Base-by-base conservation (phyloP, 2,113 vertebrate species). In the Callithrix jacchus region DNA sequence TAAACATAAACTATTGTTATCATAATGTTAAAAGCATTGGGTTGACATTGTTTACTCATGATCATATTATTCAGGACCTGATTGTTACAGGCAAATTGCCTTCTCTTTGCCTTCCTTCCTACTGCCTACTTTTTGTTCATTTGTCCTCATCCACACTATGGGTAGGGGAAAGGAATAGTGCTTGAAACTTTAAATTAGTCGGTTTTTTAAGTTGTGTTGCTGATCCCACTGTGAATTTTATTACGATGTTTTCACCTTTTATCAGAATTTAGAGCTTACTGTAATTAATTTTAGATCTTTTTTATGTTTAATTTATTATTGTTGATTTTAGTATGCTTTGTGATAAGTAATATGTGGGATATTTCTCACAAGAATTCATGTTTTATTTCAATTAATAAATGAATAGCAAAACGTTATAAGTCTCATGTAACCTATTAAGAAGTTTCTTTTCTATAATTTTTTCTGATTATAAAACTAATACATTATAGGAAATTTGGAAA, bases 231-330 rank as follows among this genome's bases (percentile, higher is more conserved):
- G 79, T 97, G 84, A 73, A 40, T 94, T 40, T 95, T 16, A 54
- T 87, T 84, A 71, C 16, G 54, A 27, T 66, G 13, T 82, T 91
- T 96, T 90, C 32, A 94, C 74, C 42, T 86, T 21, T 94, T 97
- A 35, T 2, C 23, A 87, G 88, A 91, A 93, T 85, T 86, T 88
- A 96, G 80, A 64, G 42, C 79, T 84, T 86, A 47, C 27, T 73
- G 0, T 54, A 76, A 56, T 58, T 86, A 66, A 85, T 86, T 93
- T 97, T 89, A 73, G 37, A 40, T 56, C 54, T 76, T 90, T 56
- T n/a, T 32, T 27, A 81, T 82, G 8, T 83, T 77, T 87, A 84
- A 23, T 23, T 91, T 88, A 79, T 70, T 82, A 56, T 66, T 95
- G 68, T 61, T 92, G 71, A 86, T 91, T 92, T 95, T 91, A 83